Evolutionary conservation across 2,888 invertebrate genomes (phyloP).

Genomic region (Epistrophella euchroma): DNA sequence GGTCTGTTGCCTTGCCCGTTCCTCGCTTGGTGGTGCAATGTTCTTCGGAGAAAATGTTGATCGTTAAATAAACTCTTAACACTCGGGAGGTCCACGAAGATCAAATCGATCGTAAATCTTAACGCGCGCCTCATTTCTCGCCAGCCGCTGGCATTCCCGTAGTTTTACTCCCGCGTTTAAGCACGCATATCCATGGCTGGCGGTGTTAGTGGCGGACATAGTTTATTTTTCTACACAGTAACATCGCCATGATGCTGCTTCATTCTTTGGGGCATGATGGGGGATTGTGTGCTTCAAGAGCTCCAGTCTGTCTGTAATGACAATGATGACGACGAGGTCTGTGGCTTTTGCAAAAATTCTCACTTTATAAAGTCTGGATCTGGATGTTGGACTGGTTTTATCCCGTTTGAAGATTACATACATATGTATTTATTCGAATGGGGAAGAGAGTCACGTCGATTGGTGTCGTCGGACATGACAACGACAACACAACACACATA

Average conservation of each 20-base stretch:
- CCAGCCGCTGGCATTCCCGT: conserved; percentile 49
- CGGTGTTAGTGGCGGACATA: conserved; percentile 2
- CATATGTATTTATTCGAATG: background rate
- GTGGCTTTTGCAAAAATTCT: conserved; percentile 42
- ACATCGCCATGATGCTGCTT: conserved; percentile 7
- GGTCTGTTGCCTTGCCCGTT: conserved; percentile 9
- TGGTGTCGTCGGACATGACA: conserved; percentile 76
- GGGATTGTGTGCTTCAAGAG: conserved; percentile 33
- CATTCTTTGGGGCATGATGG: background rate
- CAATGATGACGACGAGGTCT: conserved; percentile 51
- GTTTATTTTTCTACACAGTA: conserved; percentile 7
- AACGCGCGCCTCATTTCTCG: conserved; percentile 64
- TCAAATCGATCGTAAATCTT: conserved; percentile 75
- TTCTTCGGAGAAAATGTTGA: conserved; percentile 47
- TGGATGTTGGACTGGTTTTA: conserved; percentile 31
- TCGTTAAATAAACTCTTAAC: conserved; percentile 69
- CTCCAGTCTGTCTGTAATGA: conserved; percentile 71
- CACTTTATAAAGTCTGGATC: conserved; percentile 25
- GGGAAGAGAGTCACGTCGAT: conserved; percentile 68
- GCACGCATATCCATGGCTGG: conserved; percentile 45
- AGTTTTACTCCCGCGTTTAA: conserved; percentile 70
- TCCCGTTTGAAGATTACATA: background rate
- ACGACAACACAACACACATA: conserved; percentile 68
- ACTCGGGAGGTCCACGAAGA: conserved; percentile 74
- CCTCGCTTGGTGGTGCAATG: background rate